These are phyloP conservation scores for Ceriagrion tenellum DNA, from an alignment of 2,888 invertebrate genomes.

Conservation along the genomic window DNA sequence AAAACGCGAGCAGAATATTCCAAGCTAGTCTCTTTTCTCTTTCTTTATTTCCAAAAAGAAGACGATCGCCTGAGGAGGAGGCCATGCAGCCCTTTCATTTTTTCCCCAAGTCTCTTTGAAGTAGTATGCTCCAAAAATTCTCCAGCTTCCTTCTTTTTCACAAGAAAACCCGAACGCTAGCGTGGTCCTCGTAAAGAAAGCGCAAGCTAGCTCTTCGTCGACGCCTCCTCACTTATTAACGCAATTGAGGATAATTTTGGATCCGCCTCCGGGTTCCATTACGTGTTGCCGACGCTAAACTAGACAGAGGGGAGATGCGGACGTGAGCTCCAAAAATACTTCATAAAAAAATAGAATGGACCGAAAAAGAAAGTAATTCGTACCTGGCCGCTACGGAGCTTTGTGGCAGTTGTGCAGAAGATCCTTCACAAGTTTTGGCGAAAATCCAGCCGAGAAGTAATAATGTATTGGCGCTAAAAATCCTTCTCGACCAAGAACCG, in stretches of 20 bases:
- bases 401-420: too few species aligned
- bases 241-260: conserved; percentile 51
- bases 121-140: background rate
- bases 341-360: background rate
- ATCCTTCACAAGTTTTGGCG: too few species aligned
- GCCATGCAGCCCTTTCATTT: background rate
- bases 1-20: background rate
- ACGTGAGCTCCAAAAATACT: background rate
- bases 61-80: background rate
- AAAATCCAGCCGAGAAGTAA: too few species aligned
- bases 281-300: background rate
- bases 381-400: background rate
- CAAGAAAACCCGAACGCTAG: background rate
- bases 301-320: background rate
- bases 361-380: background rate
- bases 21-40: background rate
- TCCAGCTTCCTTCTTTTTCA: background rate
- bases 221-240: conserved; percentile 30
- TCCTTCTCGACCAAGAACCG: too few species aligned
- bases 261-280: background rate
- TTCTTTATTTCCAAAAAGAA: background rate
- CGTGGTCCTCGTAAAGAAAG: background rate
- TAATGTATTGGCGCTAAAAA: too few species aligned
- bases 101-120: background rate
- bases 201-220: background rate